phyloP scores from a whole-genome alignment of 1,140 invertebrate genomes.

The Laupala kohalensis region DNA sequence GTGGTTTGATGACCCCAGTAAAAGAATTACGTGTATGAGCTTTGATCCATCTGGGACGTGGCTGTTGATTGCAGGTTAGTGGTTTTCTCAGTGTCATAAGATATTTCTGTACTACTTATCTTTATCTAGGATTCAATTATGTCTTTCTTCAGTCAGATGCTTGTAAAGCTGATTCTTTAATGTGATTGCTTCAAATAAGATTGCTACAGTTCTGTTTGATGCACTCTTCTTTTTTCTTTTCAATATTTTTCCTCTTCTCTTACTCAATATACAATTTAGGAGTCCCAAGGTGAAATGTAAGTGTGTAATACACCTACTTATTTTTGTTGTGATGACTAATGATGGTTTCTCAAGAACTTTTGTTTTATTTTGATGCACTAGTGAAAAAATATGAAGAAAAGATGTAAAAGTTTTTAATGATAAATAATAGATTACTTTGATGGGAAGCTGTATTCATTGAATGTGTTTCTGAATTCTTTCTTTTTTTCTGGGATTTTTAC shows the following conservation, averaged over 20 bases:
- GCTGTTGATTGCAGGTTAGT: conserved; percentile 46
- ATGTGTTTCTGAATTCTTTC: conserved; percentile 14
- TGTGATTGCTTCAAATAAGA: not conserved
- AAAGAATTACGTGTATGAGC: conserved; percentile 46
- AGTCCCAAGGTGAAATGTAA: too few relatives aligned
- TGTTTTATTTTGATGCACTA: too few relatives aligned
- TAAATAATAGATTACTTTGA: too few relatives aligned
- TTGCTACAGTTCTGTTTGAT: not conserved
- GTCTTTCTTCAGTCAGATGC: conserved; percentile 3
- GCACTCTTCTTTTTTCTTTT: not conserved
- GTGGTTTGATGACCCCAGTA: conserved; percentile 46
- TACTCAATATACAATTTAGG: not conserved
- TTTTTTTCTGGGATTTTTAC: too few relatives aligned
- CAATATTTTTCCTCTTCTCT: not conserved
- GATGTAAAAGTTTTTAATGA: too few relatives aligned
- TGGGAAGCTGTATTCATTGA: conserved; percentile 22
- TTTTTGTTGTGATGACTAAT: too few relatives aligned
- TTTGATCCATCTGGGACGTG: conserved; percentile 56
- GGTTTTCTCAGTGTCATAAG: not conserved
- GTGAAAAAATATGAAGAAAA: too few relatives aligned
- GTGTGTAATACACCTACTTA: too few relatives aligned
- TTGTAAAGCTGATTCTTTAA: not conserved
- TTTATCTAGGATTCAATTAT: conserved; percentile 23
- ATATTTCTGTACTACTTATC: conserved; percentile 2
- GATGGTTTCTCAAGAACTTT: too few relatives aligned